Evolutionary conservation across 1,140 invertebrate species (phyloP).

Genomic region (Archegozetes longisetosus): DNA sequence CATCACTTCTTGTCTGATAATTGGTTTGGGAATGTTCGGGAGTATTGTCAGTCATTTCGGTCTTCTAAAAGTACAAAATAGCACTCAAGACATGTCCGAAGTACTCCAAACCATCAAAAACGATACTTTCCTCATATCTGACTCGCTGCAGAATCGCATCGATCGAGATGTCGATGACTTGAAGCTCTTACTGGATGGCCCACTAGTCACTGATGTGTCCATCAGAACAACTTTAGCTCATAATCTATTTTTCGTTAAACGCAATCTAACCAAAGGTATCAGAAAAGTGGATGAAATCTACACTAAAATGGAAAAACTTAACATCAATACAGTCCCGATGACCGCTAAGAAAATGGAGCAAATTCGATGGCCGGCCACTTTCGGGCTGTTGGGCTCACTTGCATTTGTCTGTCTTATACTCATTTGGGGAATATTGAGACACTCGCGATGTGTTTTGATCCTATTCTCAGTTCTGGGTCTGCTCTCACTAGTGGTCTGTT

Average conservation of each 20-base stretch:
- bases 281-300: slow-evolving; percentile 25
- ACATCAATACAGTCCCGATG: slow-evolving; percentile 13
- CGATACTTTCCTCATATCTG: not conserved
- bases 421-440: slow-evolving; percentile 59
- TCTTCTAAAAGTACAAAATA: slow-evolving; percentile 54
- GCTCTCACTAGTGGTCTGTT: slow-evolving; percentile 73
- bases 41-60: slow-evolving; percentile 86
- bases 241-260: slow-evolving; percentile 22
- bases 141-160: slow-evolving; percentile 43
- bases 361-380: slow-evolving; percentile 55
- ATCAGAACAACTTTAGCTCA: slow-evolving; percentile 22
- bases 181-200: slow-evolving; percentile 48
- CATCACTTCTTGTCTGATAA: slow-evolving; percentile 10
- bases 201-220: slow-evolving; percentile 53
- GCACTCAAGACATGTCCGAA: slow-evolving; percentile 54
- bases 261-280: slow-evolving; percentile 24
- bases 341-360: slow-evolving; percentile 21
- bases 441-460: slow-evolving; percentile 63
- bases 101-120: slow-evolving; percentile 26
- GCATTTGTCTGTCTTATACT: slow-evolving; percentile 61
- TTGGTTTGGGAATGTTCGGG: slow-evolving; percentile 64
- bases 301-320: slow-evolving; percentile 21
- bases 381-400: slow-evolving; percentile 54
- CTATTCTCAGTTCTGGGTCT: slow-evolving; percentile 69
- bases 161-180: slow-evolving; percentile 47